A percentile compares a stretch with the other conserved stretches of the same genome.
These are phyloP conservation scores for Loriculus beryllinus DNA, from an alignment of 2,797 vertebrate genomes.

Conservation along the genomic window DNA sequence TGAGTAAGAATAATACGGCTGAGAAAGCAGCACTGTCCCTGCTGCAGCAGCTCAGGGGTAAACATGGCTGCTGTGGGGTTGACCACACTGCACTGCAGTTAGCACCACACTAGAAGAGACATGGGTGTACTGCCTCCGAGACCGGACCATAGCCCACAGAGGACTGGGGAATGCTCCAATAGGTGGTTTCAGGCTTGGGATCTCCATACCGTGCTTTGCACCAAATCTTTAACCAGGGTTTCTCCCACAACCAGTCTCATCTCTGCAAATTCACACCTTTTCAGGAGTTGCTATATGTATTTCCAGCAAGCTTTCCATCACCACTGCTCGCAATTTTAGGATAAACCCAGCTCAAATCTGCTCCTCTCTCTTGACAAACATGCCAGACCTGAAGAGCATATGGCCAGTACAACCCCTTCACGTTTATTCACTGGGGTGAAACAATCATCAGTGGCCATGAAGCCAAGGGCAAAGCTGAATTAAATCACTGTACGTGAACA, in stretches of 20 bases:
- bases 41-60: neutral
- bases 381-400: neutral
- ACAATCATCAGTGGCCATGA: neutral
- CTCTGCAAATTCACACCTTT: neutral
- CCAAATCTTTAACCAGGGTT: neutral
- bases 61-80: accelerated
- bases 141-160: neutral
- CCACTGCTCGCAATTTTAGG: neutral
- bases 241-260: neutral
- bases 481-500: neutral
- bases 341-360: neutral
- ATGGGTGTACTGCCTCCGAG: accelerated
- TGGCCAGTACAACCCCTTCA: neutral
- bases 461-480: neutral
- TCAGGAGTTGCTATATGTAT: neutral
- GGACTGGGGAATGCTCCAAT: neutral
- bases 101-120: accelerated
- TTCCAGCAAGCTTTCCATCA: neutral
- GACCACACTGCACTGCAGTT: neutral
- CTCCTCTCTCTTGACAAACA: neutral
- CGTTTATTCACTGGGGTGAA: neutral
- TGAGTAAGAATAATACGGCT: neutral
- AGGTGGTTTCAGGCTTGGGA: neutral
- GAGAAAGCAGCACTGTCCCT: neutral
- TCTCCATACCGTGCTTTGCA: neutral